Conservation (phyloP, 1,140 invertebrate species). For the Chironomus tepperi region DNA sequence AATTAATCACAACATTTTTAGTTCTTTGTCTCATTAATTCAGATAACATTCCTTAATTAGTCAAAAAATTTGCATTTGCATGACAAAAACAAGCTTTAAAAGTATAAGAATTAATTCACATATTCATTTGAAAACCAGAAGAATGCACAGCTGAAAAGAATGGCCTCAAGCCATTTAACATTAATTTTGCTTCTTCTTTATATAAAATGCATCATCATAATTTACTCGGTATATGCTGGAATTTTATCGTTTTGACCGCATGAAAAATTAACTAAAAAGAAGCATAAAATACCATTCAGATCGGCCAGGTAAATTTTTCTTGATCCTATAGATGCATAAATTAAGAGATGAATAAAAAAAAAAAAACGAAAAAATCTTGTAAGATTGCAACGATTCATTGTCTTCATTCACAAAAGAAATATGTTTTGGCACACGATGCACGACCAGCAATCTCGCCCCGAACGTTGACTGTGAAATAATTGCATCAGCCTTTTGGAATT, state of each 20-base stretch:
- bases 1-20: too few species aligned
- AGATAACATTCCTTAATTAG: too few species aligned
- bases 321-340: not conserved
- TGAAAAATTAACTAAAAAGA: not conserved
- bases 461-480: not conserved
- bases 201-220: not conserved
- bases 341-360: not conserved
- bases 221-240: not conserved
- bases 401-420: not conserved
- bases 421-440: slow-evolving; percentile 2
- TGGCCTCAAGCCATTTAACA: not conserved
- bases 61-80: too few species aligned
- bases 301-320: not conserved
- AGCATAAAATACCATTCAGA: not conserved
- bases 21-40: too few species aligned
- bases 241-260: not conserved
- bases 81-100: too few species aligned
- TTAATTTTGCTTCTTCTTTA: too few species aligned
- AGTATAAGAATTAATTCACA: too few species aligned
- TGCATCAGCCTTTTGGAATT: not conserved
- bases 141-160: not conserved
- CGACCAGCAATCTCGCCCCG: not conserved
- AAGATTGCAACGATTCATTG: not conserved
- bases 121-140: too few species aligned
- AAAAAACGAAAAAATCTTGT: not conserved